Conservation (phyloP, 2,888 invertebrate species). For the Nasonia oneida region DNA sequence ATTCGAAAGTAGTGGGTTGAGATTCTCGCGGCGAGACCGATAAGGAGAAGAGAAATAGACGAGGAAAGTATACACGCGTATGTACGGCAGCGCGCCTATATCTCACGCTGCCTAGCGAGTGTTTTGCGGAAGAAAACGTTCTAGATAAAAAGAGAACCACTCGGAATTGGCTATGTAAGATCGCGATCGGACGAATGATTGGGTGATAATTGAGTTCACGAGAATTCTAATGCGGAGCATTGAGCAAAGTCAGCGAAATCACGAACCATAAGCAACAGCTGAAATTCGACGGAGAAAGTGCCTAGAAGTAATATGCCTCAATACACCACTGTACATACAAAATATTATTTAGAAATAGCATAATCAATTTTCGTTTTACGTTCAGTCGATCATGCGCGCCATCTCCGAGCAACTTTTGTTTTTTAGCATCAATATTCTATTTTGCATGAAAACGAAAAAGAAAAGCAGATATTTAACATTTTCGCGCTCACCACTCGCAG, state of each 20-base stretch:
- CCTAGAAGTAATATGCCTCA: conserved; percentile 41
- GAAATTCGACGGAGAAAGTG: conserved; percentile 50
- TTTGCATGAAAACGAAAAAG: background rate
- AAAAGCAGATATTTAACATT: conserved; percentile 21
- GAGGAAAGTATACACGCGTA: background rate
- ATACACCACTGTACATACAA: conserved; percentile 57
- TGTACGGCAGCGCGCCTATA: background rate
- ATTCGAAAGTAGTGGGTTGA: conserved; percentile 8
- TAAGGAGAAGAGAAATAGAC: conserved; percentile 15
- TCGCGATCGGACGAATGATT: background rate
- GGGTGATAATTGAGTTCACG: background rate
- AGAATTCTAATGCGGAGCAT: conserved; percentile 15
- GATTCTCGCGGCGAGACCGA: background rate
- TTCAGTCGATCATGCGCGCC: conserved; percentile 5
- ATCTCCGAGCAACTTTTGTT: conserved; percentile 27
- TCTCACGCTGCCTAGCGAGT: background rate
- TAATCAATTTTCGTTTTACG: conserved; percentile 36
- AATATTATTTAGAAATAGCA: conserved; percentile 45
- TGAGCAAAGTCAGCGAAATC: background rate
- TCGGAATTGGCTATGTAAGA: background rate
- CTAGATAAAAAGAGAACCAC: background rate
- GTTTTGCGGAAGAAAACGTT: background rate
- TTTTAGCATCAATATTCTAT: background rate
- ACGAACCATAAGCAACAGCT: background rate
- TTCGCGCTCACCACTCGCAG: background rate